Conservation (phyloP, 2,797 vertebrate species). For the Gephyroberyx darwinii region DNA sequence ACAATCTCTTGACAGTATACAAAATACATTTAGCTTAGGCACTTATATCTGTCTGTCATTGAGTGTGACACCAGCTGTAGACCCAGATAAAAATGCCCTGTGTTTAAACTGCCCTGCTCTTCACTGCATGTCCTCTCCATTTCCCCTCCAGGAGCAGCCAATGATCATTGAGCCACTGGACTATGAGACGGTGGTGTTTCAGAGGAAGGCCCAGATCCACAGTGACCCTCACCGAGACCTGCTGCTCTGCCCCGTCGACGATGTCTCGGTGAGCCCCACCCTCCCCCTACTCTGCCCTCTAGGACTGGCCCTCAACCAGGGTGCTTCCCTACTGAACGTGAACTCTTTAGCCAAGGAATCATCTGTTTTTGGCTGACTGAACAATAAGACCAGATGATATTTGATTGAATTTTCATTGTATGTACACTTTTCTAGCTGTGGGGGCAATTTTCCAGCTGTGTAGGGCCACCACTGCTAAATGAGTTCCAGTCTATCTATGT, state of each 20-base stretch:
- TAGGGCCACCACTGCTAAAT: too few species aligned
- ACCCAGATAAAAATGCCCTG: not conserved
- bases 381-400: too few species aligned
- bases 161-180: slow-evolving; percentile 96
- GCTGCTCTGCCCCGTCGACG: slow-evolving; percentile 94
- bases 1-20: not conserved
- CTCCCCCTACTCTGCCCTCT: not conserved
- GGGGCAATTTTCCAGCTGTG: not conserved
- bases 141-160: slow-evolving; percentile 87
- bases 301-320: not conserved
- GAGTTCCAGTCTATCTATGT: not conserved
- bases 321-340: not conserved
- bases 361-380: not conserved
- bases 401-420: too few species aligned
- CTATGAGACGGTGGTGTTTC: slow-evolving; percentile 93
- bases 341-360: not conserved
- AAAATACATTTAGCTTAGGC: not conserved
- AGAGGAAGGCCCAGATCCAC: slow-evolving; percentile 96
- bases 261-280: slow-evolving; percentile 88
- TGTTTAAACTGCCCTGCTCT: not conserved
- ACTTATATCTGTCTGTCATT: not conserved
- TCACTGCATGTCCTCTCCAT: not conserved
- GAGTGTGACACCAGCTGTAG: not conserved
- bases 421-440: too few species aligned
- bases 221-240: slow-evolving; percentile 95